A percentile compares a stretch with the other conserved stretches of the same genome.
Evolutionary conservation across 2,113 vertebrate species (phyloP).

Genomic region (Dasypus novemcinctus): DNA sequence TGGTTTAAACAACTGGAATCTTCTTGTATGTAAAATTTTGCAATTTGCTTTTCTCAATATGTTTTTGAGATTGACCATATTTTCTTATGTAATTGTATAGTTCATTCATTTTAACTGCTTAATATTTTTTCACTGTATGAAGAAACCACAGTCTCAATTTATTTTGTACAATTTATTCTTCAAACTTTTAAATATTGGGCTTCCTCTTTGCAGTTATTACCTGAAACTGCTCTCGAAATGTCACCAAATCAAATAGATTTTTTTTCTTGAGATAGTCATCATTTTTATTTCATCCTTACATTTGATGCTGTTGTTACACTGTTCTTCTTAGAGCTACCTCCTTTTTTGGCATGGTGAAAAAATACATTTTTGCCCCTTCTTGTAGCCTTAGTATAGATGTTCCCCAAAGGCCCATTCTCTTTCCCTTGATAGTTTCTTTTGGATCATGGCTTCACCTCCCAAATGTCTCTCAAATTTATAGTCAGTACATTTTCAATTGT

Average conservation of each 20-base stretch:
- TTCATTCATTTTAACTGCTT: conserved; percentile 21
- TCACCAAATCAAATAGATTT: background rate
- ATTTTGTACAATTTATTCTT: background rate
- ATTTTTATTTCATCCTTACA: background rate
- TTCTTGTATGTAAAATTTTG: background rate
- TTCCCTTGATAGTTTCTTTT: background rate
- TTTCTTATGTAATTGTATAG: background rate
- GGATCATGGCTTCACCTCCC: background rate
- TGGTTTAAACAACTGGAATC: background rate
- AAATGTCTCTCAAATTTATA: conserved; percentile 1
- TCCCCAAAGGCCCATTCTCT: background rate
- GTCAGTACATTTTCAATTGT: conserved; percentile 38
- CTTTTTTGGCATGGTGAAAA: background rate
- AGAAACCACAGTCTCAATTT: background rate
- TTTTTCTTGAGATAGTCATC: background rate
- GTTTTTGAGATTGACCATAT: background rate
- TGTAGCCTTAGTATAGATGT: background rate
- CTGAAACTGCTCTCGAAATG: background rate
- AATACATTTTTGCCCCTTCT: background rate
- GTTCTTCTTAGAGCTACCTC: background rate
- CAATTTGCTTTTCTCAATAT: background rate
- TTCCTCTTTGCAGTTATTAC: background rate
- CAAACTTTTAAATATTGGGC: background rate
- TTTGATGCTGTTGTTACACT: background rate
- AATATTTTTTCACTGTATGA: background rate